Evolutionary conservation across 2,888 invertebrate genomes (phyloP).

Genomic region (Lasioglossum zephyrum): DNA sequence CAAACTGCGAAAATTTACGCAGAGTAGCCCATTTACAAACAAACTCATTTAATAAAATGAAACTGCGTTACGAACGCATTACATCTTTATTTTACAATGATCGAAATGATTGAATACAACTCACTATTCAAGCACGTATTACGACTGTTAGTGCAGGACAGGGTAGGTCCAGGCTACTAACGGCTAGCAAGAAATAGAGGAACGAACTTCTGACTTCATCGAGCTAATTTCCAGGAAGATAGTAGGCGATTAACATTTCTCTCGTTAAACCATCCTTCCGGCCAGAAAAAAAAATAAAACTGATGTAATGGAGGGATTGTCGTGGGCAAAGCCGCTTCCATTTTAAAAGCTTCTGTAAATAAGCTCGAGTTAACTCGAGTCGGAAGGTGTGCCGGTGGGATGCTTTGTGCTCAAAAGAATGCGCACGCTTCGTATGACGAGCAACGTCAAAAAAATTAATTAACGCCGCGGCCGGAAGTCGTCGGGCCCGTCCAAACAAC

Average conservation of each 20-base stretch:
- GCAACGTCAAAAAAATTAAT: slow-evolving; percentile 47
- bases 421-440: background rate
- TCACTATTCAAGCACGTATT: no score
- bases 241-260: background rate
- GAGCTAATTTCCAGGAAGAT: background rate
- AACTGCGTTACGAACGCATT: no score
- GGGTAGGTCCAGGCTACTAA: background rate
- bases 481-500: slow-evolving; percentile 20
- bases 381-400: background rate
- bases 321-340: background rate
- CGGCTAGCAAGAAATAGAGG: background rate
- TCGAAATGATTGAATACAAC: no score
- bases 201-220: background rate
- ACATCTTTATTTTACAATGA: no score
- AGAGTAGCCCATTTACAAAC: no score
- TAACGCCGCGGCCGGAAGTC: slow-evolving; percentile 37
- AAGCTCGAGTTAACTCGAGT: slow-evolving; percentile 30
- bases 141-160: background rate
- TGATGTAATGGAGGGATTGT: background rate
- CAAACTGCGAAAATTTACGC: no score
- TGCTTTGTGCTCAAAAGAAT: slow-evolving; percentile 48
- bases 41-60: no score
- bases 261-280: background rate
- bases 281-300: background rate
- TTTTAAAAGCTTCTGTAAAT: slow-evolving; percentile 32